Base-by-base conservation (phyloP, 2,888 invertebrate species). In the Phalera bucephala region DNA sequence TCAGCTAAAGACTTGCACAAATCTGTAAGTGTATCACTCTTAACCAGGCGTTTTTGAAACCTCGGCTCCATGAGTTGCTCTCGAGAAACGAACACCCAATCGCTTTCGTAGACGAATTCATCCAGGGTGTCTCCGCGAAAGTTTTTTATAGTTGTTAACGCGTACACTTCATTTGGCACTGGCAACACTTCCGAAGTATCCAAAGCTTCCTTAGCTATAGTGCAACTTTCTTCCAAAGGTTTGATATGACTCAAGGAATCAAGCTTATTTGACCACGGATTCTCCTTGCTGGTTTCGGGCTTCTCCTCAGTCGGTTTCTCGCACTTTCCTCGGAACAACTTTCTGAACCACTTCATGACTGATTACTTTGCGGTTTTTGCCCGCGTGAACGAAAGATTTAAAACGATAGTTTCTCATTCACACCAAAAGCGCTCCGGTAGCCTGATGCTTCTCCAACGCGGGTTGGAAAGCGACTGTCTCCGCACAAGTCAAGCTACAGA, bases 331-430 rank as follows among this genome's bases (percentile, higher is more conserved):
- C 42, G 86, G 85, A 84, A 92, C 91, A 88, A 91, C 86, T 80
- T 93, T 92, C 72, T 93, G 92, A 91, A 92, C 92, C 92, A 93
- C 70, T 81, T 91, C 93, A 92, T 93, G 84, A 60, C 89, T 77
- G 54, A 92, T 92, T 33, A 74, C 84, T 66, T 72, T 84, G 86
- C 92, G 92, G 91, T 92, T 92, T 70, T 83, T 90, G 48, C 92
- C 92, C 88, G 92, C 91, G 78, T 91, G 85, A 58, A 92, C 84
- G 72, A 92, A 92, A 68, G 91, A 91, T 49, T 90, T 91, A 72
- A 92, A 91, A 56, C 91, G 89, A 76, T 87, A 80, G 72, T 91
- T 91, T 91, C 91, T 91, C 92, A 92, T 92, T 87, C 84, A 88
- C 77, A 81, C 78, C 49, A 55, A 52, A 45, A 36, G 37, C 31